Percentiles rank a stretch among this genome's conserved stretches.
phyloP scores from a whole-genome alignment of 2,888 invertebrate genomes.

The Mythimna impura region DNA sequence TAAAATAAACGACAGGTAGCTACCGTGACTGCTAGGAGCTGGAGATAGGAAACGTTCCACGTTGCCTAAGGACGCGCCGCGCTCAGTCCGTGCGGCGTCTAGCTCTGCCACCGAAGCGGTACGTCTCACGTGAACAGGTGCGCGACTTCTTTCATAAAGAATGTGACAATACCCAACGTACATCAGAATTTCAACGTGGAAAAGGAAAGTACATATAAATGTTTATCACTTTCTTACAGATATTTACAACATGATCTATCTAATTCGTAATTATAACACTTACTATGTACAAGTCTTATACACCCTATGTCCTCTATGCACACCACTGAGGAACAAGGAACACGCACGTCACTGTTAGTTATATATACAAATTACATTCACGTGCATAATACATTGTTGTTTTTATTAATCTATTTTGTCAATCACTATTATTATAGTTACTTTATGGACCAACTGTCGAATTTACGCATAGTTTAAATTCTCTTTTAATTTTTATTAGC shows the following conservation, averaged over 20 bases:
- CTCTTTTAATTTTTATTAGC: neutral
- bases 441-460: slow-evolving; percentile 32
- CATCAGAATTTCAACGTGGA: slow-evolving; percentile 25
- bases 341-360: slow-evolving; percentile 7
- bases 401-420: neutral
- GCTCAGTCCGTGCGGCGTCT: neutral
- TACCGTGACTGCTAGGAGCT: neutral
- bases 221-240: slow-evolving; percentile 50
- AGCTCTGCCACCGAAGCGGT: neutral
- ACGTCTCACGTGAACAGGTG: neutral
- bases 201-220: slow-evolving; percentile 39
- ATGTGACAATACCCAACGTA: slow-evolving; percentile 23
- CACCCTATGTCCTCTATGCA: slow-evolving; percentile 5
- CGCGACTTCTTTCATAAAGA: slow-evolving; percentile 6
- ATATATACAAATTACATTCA: slow-evolving; percentile 31
- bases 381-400: slow-evolving; percentile 2
- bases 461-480: neutral
- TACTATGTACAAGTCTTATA: slow-evolving; percentile 49
- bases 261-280: slow-evolving; percentile 45
- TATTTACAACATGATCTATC: slow-evolving; percentile 62
- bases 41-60: neutral
- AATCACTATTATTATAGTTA: slow-evolving; percentile 5
- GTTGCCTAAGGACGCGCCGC: neutral
- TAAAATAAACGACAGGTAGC: slow-evolving; percentile 2
- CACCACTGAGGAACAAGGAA: slow-evolving; percentile 1